phyloP scores from a whole-genome alignment of 2,797 vertebrate species.

The Etheostoma nigrum region DNA sequence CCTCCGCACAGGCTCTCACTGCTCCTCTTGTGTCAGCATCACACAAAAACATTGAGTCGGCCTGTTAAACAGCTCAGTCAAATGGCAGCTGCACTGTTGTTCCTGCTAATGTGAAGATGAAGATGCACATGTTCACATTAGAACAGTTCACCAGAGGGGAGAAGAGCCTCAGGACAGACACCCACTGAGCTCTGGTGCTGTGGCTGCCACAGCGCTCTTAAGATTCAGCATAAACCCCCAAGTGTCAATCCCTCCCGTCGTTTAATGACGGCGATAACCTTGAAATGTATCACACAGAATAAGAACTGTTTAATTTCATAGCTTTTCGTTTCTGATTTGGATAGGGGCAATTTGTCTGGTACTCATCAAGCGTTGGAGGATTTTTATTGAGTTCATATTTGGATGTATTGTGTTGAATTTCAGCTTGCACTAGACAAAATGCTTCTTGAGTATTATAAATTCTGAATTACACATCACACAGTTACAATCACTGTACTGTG shows the following conservation, averaged over 20 bases:
- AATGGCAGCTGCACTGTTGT: conserved; percentile 56
- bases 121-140: conserved; percentile 59
- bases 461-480: conserved; percentile 1
- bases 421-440: conserved; percentile 20
- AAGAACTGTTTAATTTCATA: conserved; percentile 60
- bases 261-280: conserved; percentile 68
- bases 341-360: conserved; percentile 39
- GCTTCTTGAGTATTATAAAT: conserved; percentile 9
- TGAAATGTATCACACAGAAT: conserved; percentile 50
- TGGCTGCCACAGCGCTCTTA: conserved; percentile 59
- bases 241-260: conserved; percentile 36
- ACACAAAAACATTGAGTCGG: conserved; percentile 56
- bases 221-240: conserved; percentile 51
- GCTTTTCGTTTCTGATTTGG: conserved; percentile 48
- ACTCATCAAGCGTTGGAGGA: conserved; percentile 22
- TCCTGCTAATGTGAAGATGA: conserved; percentile 66
- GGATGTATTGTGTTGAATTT: conserved; percentile 34
- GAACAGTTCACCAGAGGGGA: conserved; percentile 56
- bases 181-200: conserved; percentile 60
- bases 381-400: conserved; percentile 47
- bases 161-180: conserved; percentile 60
- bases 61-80: conserved; percentile 63
- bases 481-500: background rate
- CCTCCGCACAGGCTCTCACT: conserved; percentile 17
- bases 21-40: conserved; percentile 57